These are phyloP conservation scores for Mesochorus sp. DNA, from an alignment of 2,888 invertebrate species.

Conservation along the genomic window DNA sequence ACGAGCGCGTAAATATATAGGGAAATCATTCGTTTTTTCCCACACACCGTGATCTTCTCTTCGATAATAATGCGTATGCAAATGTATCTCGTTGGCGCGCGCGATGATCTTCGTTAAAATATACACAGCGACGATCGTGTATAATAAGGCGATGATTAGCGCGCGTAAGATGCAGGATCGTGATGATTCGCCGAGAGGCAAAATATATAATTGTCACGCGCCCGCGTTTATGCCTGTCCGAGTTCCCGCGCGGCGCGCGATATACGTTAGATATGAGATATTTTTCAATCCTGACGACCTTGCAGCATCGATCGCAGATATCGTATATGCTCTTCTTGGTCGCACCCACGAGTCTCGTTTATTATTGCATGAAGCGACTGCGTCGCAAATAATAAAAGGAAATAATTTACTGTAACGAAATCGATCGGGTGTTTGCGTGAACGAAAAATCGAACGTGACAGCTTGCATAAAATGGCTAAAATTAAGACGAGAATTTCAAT, in stretches of 20 bases:
- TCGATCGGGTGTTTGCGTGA: background rate
- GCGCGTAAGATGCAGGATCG: slow-evolving; percentile 38
- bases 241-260: too few relatives aligned
- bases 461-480: too few relatives aligned
- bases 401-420: slow-evolving; percentile 1
- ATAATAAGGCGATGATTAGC: slow-evolving; percentile 41
- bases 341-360: slow-evolving; percentile 64
- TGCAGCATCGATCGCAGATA: slow-evolving; percentile 45
- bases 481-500: too few relatives aligned
- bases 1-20: slow-evolving; percentile 9
- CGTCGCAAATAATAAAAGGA: slow-evolving; percentile 44
- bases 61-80: slow-evolving; percentile 51
- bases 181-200: slow-evolving; percentile 45
- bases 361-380: slow-evolving; percentile 37
- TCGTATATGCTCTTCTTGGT: slow-evolving; percentile 59
- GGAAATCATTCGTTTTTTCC: slow-evolving; percentile 47
- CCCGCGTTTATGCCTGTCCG: background rate
- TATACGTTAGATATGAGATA: slow-evolving; percentile 7
- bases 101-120: slow-evolving; percentile 36
- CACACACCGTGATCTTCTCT: slow-evolving; percentile 26
- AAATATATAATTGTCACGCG: slow-evolving; percentile 51
- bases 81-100: slow-evolving; percentile 25
- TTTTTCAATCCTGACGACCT: slow-evolving; percentile 52
- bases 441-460: too few relatives aligned
- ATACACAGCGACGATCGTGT: slow-evolving; percentile 27